A percentile compares a stretch with the other conserved stretches of the same genome.
These are phyloP conservation scores for Hanleya hanleyi DNA, from an alignment of 2,888 invertebrate species.

Conservation along the genomic window DNA sequence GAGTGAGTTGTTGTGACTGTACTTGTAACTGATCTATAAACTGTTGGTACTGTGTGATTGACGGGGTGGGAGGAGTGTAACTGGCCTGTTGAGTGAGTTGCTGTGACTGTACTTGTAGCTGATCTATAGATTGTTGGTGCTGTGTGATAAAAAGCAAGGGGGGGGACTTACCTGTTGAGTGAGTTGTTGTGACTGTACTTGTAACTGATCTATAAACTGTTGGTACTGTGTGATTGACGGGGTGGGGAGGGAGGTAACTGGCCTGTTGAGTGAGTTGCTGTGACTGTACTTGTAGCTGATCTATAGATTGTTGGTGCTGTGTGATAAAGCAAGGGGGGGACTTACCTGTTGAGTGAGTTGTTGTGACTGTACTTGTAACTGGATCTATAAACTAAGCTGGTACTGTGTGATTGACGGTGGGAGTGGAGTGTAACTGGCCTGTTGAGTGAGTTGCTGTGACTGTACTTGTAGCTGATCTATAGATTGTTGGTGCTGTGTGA, in stretches of 20 bases:
- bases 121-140: conserved; percentile 89
- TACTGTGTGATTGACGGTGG: not conserved
- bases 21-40: conserved; percentile 86
- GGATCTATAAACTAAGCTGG: conserved; percentile 85
- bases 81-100: conserved; percentile 77
- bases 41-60: conserved; percentile 88
- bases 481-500: conserved; percentile 92
- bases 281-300: conserved; percentile 84
- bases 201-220: conserved; percentile 87
- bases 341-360: conserved; percentile 77
- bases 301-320: conserved; percentile 90
- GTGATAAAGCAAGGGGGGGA: conserved; percentile 68
- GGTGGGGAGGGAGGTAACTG: no score
- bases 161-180: conserved; percentile 77
- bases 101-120: conserved; percentile 83
- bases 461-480: conserved; percentile 86
- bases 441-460: conserved; percentile 78
- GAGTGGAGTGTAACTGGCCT: conserved; percentile 73
- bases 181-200: conserved; percentile 80
- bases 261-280: conserved; percentile 78
- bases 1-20: conserved; percentile 79
- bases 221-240: no score
- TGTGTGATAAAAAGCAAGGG: no score
- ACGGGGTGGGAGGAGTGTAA: no score
- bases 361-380: conserved; percentile 83